These are phyloP conservation scores for Leptinotarsa peninsularis DNA, from an alignment of 2,888 invertebrate species.

Conservation along the genomic window DNA sequence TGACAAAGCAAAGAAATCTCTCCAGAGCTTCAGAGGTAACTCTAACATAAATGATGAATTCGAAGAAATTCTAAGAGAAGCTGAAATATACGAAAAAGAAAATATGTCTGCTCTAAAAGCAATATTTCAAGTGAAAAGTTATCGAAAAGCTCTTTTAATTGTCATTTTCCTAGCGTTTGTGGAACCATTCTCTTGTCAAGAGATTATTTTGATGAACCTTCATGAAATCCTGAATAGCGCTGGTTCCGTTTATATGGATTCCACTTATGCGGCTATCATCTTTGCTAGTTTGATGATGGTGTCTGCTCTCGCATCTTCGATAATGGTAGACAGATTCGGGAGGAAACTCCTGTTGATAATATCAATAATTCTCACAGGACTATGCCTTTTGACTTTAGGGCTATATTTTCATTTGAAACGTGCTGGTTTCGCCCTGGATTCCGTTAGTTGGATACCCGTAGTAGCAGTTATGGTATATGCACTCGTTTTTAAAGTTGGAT, in stretches of 20 bases:
- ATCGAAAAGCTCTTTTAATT: conserved; percentile 60
- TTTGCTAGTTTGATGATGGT: conserved; percentile 61
- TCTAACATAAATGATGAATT: conserved; percentile 58
- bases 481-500: conserved; percentile 60
- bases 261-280: conserved; percentile 59
- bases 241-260: conserved; percentile 57
- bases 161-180: conserved; percentile 61
- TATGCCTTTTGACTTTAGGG: conserved; percentile 58
- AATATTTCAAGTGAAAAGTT: conserved; percentile 59
- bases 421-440: conserved; percentile 50
- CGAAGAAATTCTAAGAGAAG: conserved; percentile 58
- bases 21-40: conserved; percentile 54
- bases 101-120: conserved; percentile 58
- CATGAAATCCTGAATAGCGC: conserved; percentile 61
- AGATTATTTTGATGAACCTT: conserved; percentile 64
- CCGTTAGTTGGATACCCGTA: conserved; percentile 61
- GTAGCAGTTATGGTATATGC: conserved; percentile 62
- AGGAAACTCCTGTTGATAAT: conserved; percentile 58
- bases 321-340: conserved; percentile 61
- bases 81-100: conserved; percentile 58
- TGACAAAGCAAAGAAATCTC: conserved; percentile 56
- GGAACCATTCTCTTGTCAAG: conserved; percentile 63
- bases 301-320: conserved; percentile 57
- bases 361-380: conserved; percentile 59
- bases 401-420: conserved; percentile 61